Evolutionary conservation across 2,113 vertebrate species (phyloP).

Genomic region (Triplophysa rosa): DNA sequence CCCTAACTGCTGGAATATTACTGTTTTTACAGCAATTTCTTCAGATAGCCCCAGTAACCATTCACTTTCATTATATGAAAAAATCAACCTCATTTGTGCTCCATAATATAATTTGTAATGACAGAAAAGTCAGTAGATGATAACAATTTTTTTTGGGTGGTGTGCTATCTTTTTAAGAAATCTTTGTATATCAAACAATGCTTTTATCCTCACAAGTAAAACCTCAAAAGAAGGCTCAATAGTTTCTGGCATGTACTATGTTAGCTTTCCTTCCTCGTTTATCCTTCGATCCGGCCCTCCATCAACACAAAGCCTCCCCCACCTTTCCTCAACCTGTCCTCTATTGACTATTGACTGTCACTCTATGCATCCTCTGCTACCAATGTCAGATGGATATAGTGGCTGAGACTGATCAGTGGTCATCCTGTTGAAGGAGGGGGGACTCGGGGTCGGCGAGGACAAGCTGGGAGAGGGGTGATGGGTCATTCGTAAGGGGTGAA

Average conservation of each 20-base stretch:
- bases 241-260: background rate
- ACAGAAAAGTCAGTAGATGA: too few species aligned
- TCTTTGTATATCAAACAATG: too few species aligned
- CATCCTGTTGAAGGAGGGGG: conserved; percentile 4
- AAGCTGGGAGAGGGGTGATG: conserved; percentile 43
- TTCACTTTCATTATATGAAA: too few species aligned
- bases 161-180: too few species aligned
- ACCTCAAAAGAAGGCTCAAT: too few species aligned
- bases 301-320: conserved; percentile 54
- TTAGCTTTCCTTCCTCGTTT: background rate
- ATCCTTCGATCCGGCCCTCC: conserved; percentile 54
- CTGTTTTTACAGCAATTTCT: too few species aligned
- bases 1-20: too few species aligned
- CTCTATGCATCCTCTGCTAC: conserved; percentile 52
- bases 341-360: conserved; percentile 47
- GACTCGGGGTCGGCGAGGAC: conserved; percentile 17
- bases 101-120: too few species aligned
- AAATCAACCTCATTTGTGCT: too few species aligned
- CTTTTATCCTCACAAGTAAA: too few species aligned
- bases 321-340: conserved; percentile 23
- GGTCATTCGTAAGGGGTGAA: conserved; percentile 13
- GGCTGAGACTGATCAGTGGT: conserved; percentile 39
- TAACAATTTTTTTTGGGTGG: too few species aligned
- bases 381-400: conserved; percentile 36
- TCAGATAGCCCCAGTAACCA: too few species aligned